Conservation (phyloP, 2,888 invertebrate genomes). For the Mellilla xanthometata region DNA sequence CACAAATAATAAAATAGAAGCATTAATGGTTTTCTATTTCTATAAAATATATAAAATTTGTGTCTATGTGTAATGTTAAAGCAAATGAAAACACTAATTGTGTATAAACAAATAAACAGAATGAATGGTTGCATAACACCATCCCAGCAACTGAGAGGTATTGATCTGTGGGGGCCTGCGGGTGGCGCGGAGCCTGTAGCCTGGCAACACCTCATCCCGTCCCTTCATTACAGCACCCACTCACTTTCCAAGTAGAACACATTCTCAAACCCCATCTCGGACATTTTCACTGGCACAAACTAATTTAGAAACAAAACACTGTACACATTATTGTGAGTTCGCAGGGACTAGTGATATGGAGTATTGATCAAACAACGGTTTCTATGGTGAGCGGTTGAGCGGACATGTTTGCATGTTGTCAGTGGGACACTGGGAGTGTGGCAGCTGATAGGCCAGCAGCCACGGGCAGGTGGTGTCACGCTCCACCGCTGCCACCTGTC, state of each 20-base stretch:
- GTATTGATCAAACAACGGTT: slow-evolving; percentile 78
- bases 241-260: slow-evolving; percentile 81
- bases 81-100: slow-evolving; percentile 3
- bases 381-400: slow-evolving; percentile 44
- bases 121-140: slow-evolving; percentile 69
- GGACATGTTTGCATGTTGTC: slow-evolving; percentile 45
- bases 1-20: too few relatives aligned
- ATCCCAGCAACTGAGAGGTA: slow-evolving; percentile 67
- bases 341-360: slow-evolving; percentile 50
- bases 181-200: slow-evolving; percentile 66
- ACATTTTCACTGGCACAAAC: slow-evolving; percentile 56
- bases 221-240: slow-evolving; percentile 49
- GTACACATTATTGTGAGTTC: slow-evolving; percentile 58
- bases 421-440: slow-evolving; percentile 42
- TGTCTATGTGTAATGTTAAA: too few relatives aligned
- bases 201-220: slow-evolving; percentile 75
- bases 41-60: too few relatives aligned
- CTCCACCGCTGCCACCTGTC: slow-evolving; percentile 70
- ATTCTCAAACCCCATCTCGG: slow-evolving; percentile 78
- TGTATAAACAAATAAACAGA: slow-evolving; percentile 31
- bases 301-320: slow-evolving; percentile 43
- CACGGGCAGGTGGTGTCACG: slow-evolving; percentile 70
- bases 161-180: slow-evolving; percentile 68
- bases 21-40: too few relatives aligned
- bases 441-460: slow-evolving; percentile 46